Base-by-base conservation (phyloP, 2,888 invertebrate species). In the Laothoe populi region DNA sequence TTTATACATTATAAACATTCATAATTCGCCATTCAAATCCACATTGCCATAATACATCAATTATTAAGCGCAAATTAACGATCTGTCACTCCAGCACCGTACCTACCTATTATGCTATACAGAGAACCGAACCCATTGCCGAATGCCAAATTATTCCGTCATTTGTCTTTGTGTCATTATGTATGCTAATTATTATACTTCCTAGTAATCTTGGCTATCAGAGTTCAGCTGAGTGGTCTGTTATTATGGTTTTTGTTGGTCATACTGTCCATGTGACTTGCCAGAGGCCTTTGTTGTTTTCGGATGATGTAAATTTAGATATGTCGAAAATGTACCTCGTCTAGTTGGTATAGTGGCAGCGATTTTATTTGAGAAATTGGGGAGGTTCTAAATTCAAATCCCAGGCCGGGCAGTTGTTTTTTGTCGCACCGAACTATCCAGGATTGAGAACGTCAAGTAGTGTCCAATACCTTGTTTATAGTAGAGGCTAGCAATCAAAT, bases 131-230 rank as follows among this genome's bases (percentile, higher is more conserved):
- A 40, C 48, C 24, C 38, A 23, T 60, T 48, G 42, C 42, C 48
- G 38, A 60, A 60, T 31, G 57, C 45, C 45, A 45, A 62, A 62
- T 62, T 62, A 62, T 57, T 57, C 45, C 45, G 57, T 62, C 61
- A 58, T 57, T 62, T 62, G 61, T 62, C 61, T 45, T 62, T 62
- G 19, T 57, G 57, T 62, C 57, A 62, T 62, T 62, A 62, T 62
- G 16, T 62, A 62, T 62, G 53, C 31, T 53, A 53, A 48, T 48
- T 60, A 59, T 46, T 49, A 49, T 60, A 40, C 46, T 24, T 60
- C 38, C 42, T 58, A 40, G 42, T 58, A 53, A 35, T 46, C 13
- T 46, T 46, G 46, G 24, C 21, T 23, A 24, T 53, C 53, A 31
- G 19, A 19, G 44, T 10, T 53, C 48, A n/a, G 53, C 10, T 35